Conservation (phyloP, 2,888 invertebrate genomes). For the Plebejus argus region DNA sequence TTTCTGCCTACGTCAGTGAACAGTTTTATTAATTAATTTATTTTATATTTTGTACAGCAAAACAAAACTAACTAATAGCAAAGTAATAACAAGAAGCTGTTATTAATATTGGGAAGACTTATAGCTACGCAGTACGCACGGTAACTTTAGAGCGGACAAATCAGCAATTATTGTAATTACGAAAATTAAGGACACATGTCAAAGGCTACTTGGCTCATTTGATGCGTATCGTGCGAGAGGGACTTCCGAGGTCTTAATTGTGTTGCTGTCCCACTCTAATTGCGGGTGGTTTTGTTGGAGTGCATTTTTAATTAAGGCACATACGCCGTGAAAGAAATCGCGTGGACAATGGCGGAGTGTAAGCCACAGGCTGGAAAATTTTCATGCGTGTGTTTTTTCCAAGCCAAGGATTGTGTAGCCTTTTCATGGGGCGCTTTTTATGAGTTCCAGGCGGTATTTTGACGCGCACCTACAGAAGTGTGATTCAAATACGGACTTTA, state of each 20-base stretch:
- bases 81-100: too few relatives aligned
- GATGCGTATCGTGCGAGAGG: background rate
- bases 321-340: conserved; percentile 30
- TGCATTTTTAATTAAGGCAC: conserved; percentile 34
- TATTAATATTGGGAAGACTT: background rate
- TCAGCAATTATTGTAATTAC: conserved; percentile 2
- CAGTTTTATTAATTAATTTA: too few relatives aligned
- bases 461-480: background rate
- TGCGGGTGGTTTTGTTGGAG: conserved; percentile 32
- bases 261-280: conserved; percentile 36
- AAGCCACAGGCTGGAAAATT: conserved; percentile 18
- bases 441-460: background rate
- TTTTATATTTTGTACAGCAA: too few relatives aligned
- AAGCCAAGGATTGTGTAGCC: conserved; percentile 14
- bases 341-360: conserved; percentile 28
- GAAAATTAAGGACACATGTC: conserved; percentile 14
- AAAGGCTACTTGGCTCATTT: conserved; percentile 24
- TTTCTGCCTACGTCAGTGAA: too few relatives aligned
- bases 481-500: background rate
- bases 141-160: background rate
- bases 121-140: background rate
- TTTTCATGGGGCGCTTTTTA: conserved; percentile 18
- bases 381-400: conserved; percentile 6
- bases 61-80: too few relatives aligned
- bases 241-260: conserved; percentile 34